Evolutionary conservation across 2,113 vertebrate genomes (phyloP).

Genomic region (Alouatta palliata): DNA sequence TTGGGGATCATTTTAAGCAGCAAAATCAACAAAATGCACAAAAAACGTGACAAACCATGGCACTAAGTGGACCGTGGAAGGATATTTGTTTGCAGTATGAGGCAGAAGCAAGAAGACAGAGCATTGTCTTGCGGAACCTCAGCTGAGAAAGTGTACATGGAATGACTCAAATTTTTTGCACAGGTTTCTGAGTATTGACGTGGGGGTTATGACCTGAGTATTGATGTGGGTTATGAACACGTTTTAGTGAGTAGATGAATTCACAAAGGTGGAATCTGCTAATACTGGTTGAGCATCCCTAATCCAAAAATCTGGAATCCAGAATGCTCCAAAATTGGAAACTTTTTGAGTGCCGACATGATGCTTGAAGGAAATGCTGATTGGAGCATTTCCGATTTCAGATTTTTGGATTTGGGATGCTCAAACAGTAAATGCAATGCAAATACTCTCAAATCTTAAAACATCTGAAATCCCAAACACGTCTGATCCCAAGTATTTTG

Average conservation of each 20-base stretch:
- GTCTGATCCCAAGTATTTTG: neutral
- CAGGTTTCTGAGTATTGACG: too few relatives aligned
- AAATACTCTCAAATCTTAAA: neutral
- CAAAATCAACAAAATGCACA: neutral
- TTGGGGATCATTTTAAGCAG: neutral
- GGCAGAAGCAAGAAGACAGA: neutral
- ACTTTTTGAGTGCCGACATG: neutral
- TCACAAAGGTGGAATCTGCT: neutral
- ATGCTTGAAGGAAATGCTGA: neutral
- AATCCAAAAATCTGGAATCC: neutral
- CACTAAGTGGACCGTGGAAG: neutral
- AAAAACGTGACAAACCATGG: neutral
- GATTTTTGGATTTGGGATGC: neutral
- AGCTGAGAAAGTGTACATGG: fast-evolving
- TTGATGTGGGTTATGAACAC: too few relatives aligned
- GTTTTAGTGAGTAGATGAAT: neutral
- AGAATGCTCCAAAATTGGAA: neutral
- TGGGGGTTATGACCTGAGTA: neutral
- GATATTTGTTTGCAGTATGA: neutral
- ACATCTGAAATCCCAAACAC: neutral
- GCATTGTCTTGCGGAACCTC: fast-evolving
- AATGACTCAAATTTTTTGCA: too few relatives aligned
- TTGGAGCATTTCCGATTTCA: neutral
- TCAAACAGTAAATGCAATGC: neutral
- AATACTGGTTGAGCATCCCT: neutral